Base-by-base conservation (phyloP, 2,888 invertebrate genomes). In the Drosophila paramelanica region DNA sequence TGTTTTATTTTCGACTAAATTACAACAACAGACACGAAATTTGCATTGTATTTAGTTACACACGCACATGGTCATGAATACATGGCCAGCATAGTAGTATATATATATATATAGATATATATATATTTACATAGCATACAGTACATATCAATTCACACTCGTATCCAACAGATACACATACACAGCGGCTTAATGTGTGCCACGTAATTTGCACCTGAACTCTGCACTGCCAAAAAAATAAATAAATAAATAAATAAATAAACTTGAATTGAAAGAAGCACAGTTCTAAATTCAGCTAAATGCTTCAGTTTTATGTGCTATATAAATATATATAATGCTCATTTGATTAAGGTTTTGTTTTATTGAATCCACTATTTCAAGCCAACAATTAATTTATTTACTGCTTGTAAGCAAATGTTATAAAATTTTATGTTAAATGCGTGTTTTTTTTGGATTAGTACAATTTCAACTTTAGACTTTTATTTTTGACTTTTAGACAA, bases 31-130 rank as follows among this genome's bases (percentile, higher is more conserved):
- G 45, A 39, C 67, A 77, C 52, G 46, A 87, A 83, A 83, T 83
- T 83, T 89, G 83, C 83, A 89, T 83, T 83, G 89, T 89, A 83
- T 83, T 87, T 87, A 78, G 89, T 83, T 83, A 89, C 89, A 77
- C 89, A 83, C 89, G 89, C 83, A 83, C 65, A 87, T 61, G 83
- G 23, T 42, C 55, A 39, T 20, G 11, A 38, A 33, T 11, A 57
- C 41, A 62, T 20, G 36, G 41, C 8, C 41, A 43, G 17, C 13
- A 45, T n/a, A 46, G 41, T 20, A 23, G 23, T 0, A 23, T 4
- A 23, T 0, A 3, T 3, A 23, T 3, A 23, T 3, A 23, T 1
- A 23, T 23, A 41, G 13, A 57, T 23, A 41, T 31, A 31, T 10
- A 31, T 8, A 10, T 31, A 31, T 31, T 10, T 31, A 36, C 20